Evolutionary conservation across 1,140 invertebrate species (phyloP).

Genomic region (Heterodera schachtii): DNA sequence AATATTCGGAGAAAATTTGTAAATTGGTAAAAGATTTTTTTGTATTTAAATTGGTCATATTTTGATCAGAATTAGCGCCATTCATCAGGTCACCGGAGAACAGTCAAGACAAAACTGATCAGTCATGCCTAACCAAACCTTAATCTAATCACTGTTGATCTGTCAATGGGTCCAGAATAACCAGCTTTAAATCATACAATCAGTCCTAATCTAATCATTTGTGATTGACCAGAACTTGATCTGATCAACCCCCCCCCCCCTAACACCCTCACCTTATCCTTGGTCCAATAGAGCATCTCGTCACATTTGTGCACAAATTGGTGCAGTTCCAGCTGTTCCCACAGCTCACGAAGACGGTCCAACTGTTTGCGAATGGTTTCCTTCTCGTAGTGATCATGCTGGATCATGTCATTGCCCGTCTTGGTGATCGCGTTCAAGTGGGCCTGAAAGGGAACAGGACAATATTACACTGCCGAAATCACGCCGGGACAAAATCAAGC

Average conservation of each 20-base stretch:
- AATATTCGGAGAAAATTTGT: too few relatives aligned
- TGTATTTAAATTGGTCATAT: too few relatives aligned
- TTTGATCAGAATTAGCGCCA: too few relatives aligned
- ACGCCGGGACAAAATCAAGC: too few relatives aligned
- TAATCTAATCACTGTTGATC: too few relatives aligned
- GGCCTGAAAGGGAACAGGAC: constrained; percentile 68
- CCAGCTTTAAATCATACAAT: too few relatives aligned
- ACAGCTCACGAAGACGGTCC: constrained; percentile 87
- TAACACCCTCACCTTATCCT: constrained; percentile 74
- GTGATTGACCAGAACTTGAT: constrained; percentile 55
- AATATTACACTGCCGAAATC: background rate
- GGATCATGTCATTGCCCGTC: constrained; percentile 95
- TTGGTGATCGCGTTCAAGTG: constrained; percentile 98
- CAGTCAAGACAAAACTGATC: constrained; percentile 9
- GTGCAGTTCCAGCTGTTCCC: constrained; percentile 83
- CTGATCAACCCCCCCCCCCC: too few relatives aligned
- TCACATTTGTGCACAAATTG: constrained; percentile 96
- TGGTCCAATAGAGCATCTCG: constrained; percentile 99
- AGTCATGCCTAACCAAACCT: constrained; percentile 13
- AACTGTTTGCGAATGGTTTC: constrained; percentile 79
- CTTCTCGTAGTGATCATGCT: constrained; percentile 89
- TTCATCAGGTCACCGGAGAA: background rate
- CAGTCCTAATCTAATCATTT: background rate
- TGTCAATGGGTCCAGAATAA: too few relatives aligned
- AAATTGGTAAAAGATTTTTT: too few relatives aligned